Conservation (phyloP, 1,140 invertebrate genomes). For the Drosophila nebulosa region DNA sequence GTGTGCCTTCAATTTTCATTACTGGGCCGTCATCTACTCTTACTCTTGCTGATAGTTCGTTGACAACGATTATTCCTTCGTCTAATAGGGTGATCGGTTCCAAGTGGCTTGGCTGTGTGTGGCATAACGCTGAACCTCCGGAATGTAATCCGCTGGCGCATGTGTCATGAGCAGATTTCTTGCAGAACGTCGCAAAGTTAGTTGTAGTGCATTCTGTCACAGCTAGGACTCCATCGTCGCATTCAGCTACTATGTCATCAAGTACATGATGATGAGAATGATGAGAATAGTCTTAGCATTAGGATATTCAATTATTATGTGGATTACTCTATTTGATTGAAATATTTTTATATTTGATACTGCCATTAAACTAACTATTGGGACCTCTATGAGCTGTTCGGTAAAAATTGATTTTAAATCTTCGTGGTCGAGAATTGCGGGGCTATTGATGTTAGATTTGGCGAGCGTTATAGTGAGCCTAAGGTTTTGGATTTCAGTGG, state of each 20-base stretch:
- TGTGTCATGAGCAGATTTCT: neutral
- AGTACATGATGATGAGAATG: neutral
- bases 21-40: too few relatives aligned
- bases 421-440: neutral
- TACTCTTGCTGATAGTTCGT: neutral
- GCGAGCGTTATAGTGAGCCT: too few relatives aligned
- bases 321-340: too few relatives aligned
- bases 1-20: too few relatives aligned
- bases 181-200: neutral
- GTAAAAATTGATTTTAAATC: neutral
- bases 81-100: neutral
- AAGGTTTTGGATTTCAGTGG: neutral
- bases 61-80: neutral
- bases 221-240: neutral
- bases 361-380: neutral
- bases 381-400: conserved; percentile 4
- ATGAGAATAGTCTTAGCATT: neutral
- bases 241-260: too few relatives aligned
- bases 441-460: too few relatives aligned
- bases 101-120: neutral
- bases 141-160: neutral
- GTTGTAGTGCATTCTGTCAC: neutral
- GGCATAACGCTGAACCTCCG: neutral
- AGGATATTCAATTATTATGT: too few relatives aligned
- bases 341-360: too few relatives aligned